Percentiles rank a stretch among this genome's conserved stretches.
Conservation (phyloP, 2,888 invertebrate species). For the Eumerus sabulonum region DNA sequence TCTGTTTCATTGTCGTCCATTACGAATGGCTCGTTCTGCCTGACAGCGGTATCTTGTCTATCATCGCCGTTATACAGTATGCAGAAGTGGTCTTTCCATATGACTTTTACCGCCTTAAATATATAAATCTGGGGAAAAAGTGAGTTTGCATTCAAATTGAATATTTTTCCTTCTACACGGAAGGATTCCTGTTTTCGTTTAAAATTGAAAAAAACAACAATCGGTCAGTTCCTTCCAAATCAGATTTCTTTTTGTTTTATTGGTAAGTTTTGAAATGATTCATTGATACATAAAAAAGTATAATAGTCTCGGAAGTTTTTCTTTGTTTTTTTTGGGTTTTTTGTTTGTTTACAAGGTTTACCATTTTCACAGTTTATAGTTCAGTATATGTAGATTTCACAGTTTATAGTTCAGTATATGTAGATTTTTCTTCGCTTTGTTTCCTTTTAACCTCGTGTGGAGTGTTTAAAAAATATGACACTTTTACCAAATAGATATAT, state of each 20-base stretch:
- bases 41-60: too few species aligned
- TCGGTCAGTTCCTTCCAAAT: conserved; percentile 50
- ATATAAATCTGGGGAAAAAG: too few species aligned
- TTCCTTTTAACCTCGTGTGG: conserved; percentile 26
- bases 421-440: conserved; percentile 2
- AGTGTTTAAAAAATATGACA: conserved; percentile 65
- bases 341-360: conserved; percentile 45
- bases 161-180: too few species aligned
- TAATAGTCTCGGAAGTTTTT: conserved; percentile 1
- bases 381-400: conserved; percentile 34
- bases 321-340: neutral
- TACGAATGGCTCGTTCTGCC: too few species aligned
- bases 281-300: conserved; percentile 36
- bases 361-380: conserved; percentile 62
- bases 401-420: too few species aligned
- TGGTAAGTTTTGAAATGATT: conserved; percentile 31
- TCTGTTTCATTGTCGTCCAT: too few species aligned
- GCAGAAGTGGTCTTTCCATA: too few species aligned
- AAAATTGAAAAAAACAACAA: conserved; percentile 9
- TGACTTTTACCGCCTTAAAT: too few species aligned
- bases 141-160: too few species aligned
- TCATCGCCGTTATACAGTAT: too few species aligned
- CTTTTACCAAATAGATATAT: conserved; percentile 46
- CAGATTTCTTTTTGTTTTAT: conserved; percentile 43
- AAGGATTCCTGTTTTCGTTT: too few species aligned